Evolutionary conservation across 2,888 invertebrate species (phyloP).

Genomic region (Noctua janthina): DNA sequence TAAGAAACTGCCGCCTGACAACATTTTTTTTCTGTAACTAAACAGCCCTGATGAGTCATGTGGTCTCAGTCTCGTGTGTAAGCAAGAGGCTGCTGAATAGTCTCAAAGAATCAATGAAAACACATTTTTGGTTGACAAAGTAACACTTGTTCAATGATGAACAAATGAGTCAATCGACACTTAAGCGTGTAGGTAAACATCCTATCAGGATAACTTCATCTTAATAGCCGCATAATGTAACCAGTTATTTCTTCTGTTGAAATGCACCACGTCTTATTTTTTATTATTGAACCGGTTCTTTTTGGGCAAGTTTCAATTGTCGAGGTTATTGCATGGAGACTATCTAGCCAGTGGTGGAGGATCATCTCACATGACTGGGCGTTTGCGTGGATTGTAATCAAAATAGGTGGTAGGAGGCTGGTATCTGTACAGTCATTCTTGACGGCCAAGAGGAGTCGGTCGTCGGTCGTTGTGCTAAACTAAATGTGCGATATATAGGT

Average conservation of each 20-base stretch:
- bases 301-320: constrained; percentile 25
- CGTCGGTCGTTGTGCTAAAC: constrained; percentile 54
- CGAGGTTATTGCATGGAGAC: constrained; percentile 55
- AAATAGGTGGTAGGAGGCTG: constrained; percentile 69
- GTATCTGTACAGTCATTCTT: constrained; percentile 71
- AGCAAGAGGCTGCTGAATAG: not conserved
- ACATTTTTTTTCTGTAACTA: too few species aligned
- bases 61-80: not conserved
- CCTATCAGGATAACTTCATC: constrained; percentile 3
- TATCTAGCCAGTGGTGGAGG: constrained; percentile 34
- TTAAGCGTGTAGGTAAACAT: not conserved
- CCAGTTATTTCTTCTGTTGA: not conserved
- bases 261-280: not conserved
- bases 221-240: not conserved
- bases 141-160: not conserved
- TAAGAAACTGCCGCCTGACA: not conserved
- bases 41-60: not conserved
- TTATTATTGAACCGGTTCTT: constrained; percentile 13
- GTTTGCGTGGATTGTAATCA: constrained; percentile 67
- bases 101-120: not conserved
- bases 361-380: constrained; percentile 75
- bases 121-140: not conserved
- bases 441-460: constrained; percentile 70
- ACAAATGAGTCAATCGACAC: not conserved
- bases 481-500: constrained; percentile 42